These are phyloP conservation scores for Harpalus rufipes DNA, from an alignment of 2,888 invertebrate genomes.

Conservation along the genomic window DNA sequence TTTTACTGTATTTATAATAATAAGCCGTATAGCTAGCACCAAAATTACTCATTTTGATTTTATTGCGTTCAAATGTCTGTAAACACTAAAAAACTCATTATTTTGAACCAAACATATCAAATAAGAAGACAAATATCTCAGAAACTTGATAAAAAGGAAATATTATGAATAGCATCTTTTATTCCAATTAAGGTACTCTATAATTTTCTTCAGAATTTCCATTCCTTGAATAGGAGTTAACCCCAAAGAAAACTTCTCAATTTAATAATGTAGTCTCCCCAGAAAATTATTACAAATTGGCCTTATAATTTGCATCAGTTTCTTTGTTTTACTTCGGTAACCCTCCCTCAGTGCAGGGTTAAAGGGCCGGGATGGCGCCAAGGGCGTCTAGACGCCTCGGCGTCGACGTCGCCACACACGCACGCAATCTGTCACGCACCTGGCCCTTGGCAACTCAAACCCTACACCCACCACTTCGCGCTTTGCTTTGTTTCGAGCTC, in stretches of 20 bases:
- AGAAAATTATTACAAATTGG: neutral
- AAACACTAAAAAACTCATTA: no score
- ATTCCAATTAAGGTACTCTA: neutral
- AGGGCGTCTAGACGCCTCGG: slow-evolving; percentile 66
- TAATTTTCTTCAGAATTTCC: neutral
- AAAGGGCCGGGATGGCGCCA: slow-evolving; percentile 64
- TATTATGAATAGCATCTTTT: neutral
- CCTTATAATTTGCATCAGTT: slow-evolving; percentile 13
- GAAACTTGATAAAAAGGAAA: no score
- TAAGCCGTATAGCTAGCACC: no score
- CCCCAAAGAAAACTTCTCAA: no score
- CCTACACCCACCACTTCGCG: neutral
- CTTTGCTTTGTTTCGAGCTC: slow-evolving; percentile 31
- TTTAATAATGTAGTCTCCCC: no score
- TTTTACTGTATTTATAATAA: no score
- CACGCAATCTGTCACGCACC: slow-evolving; percentile 63
- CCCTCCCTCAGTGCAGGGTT: slow-evolving; percentile 23
- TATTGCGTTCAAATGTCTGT: no score
- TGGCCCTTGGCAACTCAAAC: neutral
- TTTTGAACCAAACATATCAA: no score
- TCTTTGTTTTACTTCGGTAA: slow-evolving; percentile 11
- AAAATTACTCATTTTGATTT: no score
- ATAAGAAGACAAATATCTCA: no score
- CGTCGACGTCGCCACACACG: slow-evolving; percentile 52
- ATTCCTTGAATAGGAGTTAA: no score